Evolutionary conservation across 2,888 invertebrate species (phyloP), one percentile per base, ranked within the genome.

Genomic region (Tinea trinotella): DNA sequence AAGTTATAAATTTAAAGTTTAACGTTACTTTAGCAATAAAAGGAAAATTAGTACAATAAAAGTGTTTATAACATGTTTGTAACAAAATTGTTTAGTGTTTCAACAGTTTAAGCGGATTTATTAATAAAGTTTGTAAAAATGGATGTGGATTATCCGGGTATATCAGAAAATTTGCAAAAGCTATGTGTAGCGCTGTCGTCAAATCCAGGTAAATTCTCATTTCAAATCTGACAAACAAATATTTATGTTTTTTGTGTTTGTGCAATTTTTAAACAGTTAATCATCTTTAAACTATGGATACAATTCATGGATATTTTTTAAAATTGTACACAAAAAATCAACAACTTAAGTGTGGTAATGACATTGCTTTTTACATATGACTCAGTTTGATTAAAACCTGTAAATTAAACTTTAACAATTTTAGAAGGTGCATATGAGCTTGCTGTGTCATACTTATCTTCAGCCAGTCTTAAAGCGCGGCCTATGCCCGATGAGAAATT

Each of bases 381-480:
- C n/a, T n/a, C n/a, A n/a, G n/a, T n/a, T n/a, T n/a, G n/a, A n/a
- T n/a, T n/a, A n/a, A n/a, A n/a, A 22, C 55, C 12, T 52, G 17
- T 56, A 19, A n/a, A n/a, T n/a, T n/a, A n/a, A n/a, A n/a, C n/a
- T n/a, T n/a, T n/a, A n/a, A n/a, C n/a, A n/a, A 54, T 61, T 65
- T 54, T 55, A 85, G 85, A 83, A 76, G 76, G 74, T 56, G 82
- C 83, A 35, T 84, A 78, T 71, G 85, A 84, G 61, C 59, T 84
- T 61, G 85, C 85, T 19, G 68, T 83, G 7, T 77, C 84, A 57
- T 85, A 83, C 65, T 63, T 84, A 54, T 75, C 83, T 49, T 75
- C 79, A 4, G 72, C 74, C 17, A 70, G 71, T 56, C 76, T 74
- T 49, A 76, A 77, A 57, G 60, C 61, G 17, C 65, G 68, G 6